Conservation (phyloP, 2,797 vertebrate species). For the Nyctibius grandis region DNA sequence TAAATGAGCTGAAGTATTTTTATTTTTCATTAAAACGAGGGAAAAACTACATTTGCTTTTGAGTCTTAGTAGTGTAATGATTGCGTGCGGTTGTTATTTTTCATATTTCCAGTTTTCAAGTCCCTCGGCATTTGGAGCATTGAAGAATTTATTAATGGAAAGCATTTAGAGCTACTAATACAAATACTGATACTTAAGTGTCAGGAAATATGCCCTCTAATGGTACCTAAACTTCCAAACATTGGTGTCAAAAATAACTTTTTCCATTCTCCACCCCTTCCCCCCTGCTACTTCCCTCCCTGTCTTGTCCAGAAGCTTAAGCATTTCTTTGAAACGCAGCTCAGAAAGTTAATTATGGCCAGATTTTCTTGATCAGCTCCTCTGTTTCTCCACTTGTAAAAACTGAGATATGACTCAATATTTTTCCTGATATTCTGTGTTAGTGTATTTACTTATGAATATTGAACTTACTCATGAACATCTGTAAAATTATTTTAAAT, state of each 20-base stretch:
- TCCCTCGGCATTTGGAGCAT: neutral
- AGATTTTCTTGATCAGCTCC: neutral
- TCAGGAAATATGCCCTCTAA: neutral
- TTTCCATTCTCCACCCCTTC: fast-evolving
- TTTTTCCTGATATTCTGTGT: neutral
- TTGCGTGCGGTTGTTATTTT: neutral
- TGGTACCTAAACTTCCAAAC: neutral
- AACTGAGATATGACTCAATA: fast-evolving
- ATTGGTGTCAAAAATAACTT: neutral
- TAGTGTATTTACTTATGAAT: neutral
- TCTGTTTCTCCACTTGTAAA: neutral
- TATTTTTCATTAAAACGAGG: neutral
- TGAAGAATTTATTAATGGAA: neutral
- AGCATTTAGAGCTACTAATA: neutral
- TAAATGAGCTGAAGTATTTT: neutral
- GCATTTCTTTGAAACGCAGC: neutral
- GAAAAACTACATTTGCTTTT: neutral
- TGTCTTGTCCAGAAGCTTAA: neutral
- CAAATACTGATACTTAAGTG: neutral
- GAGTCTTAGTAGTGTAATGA: neutral
- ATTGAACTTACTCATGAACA: neutral
- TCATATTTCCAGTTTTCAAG: neutral
- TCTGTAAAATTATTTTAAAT: neutral
- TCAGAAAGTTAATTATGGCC: neutral
- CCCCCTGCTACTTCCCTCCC: fast-evolving